Evolutionary conservation across 2,888 invertebrate genomes (phyloP).

Genomic region (Diadromus collaris): DNA sequence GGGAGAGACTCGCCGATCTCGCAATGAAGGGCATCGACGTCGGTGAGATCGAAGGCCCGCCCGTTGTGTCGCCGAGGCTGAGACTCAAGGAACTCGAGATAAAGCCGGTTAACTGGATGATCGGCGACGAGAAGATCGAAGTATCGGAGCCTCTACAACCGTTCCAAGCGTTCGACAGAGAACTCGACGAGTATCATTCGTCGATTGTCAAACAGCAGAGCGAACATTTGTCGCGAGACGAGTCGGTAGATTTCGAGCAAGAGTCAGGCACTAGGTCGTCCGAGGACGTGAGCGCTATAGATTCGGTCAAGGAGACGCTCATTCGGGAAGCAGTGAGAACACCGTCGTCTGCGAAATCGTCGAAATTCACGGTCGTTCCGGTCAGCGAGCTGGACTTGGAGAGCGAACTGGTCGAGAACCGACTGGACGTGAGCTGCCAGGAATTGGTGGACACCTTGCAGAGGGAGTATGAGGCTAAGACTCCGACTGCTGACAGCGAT

Average conservation of each 20-base stretch:
- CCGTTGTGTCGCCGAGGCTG: conserved; percentile 73
- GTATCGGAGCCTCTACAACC: conserved; percentile 76
- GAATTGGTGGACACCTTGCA: conserved; percentile 77
- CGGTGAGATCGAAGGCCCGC: conserved; percentile 74
- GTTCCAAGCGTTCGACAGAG: conserved; percentile 76
- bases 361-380: conserved; percentile 73
- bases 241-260: conserved; percentile 66
- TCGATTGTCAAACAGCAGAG: conserved; percentile 63
- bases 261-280: conserved; percentile 70
- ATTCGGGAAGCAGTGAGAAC: conserved; percentile 32
- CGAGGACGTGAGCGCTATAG: conserved; percentile 68
- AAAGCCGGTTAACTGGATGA: conserved; percentile 77
- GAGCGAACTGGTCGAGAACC: conserved; percentile 76
- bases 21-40: conserved; percentile 30
- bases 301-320: conserved; percentile 65
- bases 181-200: conserved; percentile 76
- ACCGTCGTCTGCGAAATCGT: conserved; percentile 27
- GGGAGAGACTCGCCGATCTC: conserved; percentile 36
- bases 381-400: conserved; percentile 75
- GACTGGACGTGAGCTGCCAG: conserved; percentile 77
- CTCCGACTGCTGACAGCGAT: conserved; percentile 72
- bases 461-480: conserved; percentile 75
- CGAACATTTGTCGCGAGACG: conserved; percentile 64
- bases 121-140: conserved; percentile 78
- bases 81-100: conserved; percentile 76